Conservation (phyloP, 2,888 invertebrate species). For the Acanthosepion pharaonis region DNA sequence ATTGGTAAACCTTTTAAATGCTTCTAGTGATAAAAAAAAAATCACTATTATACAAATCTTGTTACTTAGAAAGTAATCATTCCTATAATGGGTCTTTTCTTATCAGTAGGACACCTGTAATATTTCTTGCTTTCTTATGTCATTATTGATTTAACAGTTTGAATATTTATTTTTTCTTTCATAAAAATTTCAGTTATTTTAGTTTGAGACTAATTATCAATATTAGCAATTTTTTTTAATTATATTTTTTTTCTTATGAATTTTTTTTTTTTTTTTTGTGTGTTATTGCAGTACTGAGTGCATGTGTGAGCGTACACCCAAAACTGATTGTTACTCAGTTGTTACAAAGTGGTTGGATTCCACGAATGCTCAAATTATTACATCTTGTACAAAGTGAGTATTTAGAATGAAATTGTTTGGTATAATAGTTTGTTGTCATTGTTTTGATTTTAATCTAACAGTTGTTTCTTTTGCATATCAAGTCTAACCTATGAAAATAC, state of each 20-base stretch:
- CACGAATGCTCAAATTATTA: conserved; percentile 23
- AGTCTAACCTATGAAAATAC: neutral
- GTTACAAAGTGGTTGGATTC: conserved; percentile 35
- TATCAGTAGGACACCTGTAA: no score
- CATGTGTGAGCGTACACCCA: neutral
- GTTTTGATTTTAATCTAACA: no score
- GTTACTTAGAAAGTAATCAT: no score
- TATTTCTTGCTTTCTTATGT: no score
- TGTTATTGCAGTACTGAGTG: neutral
- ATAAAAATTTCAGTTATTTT: neutral
- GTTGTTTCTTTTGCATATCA: no score
- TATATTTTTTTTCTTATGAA: neutral
- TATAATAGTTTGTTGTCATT: no score
- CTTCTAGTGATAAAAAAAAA: no score
- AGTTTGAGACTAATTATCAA: neutral
- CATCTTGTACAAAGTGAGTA: conserved; percentile 37
- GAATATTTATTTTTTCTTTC: no score
- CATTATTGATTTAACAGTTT: no score
- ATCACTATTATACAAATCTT: no score
- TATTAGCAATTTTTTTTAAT: neutral
- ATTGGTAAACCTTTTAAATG: no score
- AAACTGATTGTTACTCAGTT: neutral
- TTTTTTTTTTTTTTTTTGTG: neutral
- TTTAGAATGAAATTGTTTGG: neutral
- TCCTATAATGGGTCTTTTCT: no score